These are phyloP conservation scores for Todiramphus chloris DNA, from an alignment of 2,113 vertebrate species.

Conservation along the genomic window DNA sequence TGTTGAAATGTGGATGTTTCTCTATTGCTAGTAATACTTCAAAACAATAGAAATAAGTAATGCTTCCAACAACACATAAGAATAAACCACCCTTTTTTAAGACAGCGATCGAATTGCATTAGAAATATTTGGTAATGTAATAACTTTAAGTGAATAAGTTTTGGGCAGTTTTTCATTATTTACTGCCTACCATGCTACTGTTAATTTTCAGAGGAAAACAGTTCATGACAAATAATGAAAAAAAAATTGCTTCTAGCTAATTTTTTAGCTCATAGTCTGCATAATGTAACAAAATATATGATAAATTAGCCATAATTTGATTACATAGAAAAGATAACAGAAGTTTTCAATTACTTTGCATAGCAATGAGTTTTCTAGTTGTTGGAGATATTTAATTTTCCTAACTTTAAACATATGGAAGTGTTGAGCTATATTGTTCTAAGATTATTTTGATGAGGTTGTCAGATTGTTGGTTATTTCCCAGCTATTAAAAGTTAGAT, in stretches of 20 bases:
- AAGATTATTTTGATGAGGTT: not conserved
- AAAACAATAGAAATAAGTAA: not conserved
- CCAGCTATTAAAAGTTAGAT: not conserved
- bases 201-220: not conserved
- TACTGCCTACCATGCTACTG: not conserved
- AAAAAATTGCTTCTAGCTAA: not conserved
- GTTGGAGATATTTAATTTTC: not conserved
- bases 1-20: not conserved
- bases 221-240: not conserved
- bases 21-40: not conserved
- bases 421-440: not conserved
- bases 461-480: not conserved
- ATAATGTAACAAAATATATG: not conserved
- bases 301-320: not conserved
- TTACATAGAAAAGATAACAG: not conserved
- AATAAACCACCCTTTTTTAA: not conserved
- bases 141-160: not conserved
- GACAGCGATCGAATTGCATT: not conserved
- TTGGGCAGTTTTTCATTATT: not conserved
- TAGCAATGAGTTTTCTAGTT: not conserved
- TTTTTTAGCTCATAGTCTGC: not conserved
- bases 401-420: not conserved
- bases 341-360: not conserved
- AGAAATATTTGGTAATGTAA: not conserved
- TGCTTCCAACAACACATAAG: not conserved